A percentile compares a stretch with the other conserved stretches of the same genome.
Conservation (phyloP, 2,888 invertebrate species). For the Acrobasis consociella region DNA sequence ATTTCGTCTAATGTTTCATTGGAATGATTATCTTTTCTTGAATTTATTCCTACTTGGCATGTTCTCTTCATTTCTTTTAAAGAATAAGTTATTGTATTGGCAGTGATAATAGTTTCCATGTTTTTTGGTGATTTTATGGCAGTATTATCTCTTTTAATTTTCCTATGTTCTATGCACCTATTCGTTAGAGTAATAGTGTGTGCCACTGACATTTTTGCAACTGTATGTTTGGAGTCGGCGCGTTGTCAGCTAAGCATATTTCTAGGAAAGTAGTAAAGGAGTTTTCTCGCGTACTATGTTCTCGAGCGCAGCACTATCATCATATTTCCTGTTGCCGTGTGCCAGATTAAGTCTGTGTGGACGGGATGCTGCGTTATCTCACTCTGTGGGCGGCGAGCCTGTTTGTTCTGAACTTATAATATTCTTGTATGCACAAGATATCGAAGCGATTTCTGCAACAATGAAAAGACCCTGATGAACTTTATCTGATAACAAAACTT, state of each 20-base stretch:
- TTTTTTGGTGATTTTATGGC: constrained; percentile 7
- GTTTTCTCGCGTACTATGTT: constrained; percentile 44
- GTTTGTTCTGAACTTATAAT: constrained; percentile 72
- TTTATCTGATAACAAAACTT: constrained; percentile 23
- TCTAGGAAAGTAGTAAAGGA: constrained; percentile 36
- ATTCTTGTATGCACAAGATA: constrained; percentile 76
- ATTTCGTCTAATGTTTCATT: constrained; percentile 62
- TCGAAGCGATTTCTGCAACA: constrained; percentile 77
- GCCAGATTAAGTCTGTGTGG: constrained; percentile 72
- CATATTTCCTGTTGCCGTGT: constrained; percentile 72
- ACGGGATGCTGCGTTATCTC: constrained; percentile 71
- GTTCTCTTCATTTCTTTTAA: constrained; percentile 24
- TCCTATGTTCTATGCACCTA: constrained; percentile 4
- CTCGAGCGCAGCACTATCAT: constrained; percentile 51
- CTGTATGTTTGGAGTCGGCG: constrained; percentile 32
- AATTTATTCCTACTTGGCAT: constrained; percentile 43
- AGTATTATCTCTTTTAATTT: background rate
- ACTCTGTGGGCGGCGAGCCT: constrained; percentile 67
- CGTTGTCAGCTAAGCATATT: constrained; percentile 71
- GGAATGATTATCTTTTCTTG: constrained; percentile 65
- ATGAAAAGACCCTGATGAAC: constrained; percentile 46
- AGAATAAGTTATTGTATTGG: constrained; percentile 3
- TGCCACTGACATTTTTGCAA: constrained; percentile 38
- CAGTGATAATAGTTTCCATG: constrained; percentile 17
- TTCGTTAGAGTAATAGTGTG: background rate